Base-by-base conservation (phyloP, 2,797 vertebrate species). In the Botia kubotai region DNA sequence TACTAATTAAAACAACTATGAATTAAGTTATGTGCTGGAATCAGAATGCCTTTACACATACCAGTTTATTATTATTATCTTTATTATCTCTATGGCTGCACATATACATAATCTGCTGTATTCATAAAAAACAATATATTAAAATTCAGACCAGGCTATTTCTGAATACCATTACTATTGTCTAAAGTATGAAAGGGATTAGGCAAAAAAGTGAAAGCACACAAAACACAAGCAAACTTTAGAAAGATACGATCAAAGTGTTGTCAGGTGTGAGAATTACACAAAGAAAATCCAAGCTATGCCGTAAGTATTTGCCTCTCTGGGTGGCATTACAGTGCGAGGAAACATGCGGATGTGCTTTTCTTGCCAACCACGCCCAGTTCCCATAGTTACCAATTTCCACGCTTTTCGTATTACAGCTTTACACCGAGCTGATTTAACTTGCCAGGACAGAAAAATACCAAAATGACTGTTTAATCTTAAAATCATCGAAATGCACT, bases 321-420 rank as follows among this genome's bases (percentile, higher is more conserved):
- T 7, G 65, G 26, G 71, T 55, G n/a, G 71, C 77, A 81, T 21
- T 70, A 69, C 46, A 60, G 19, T 17, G 69, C 36, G 60, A 79
- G 55, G 23, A 79, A 79, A 78, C 63, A 87, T 87, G 84, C 82
- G 81, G 82, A 75, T 84, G 79, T 83, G 69, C 74, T 65, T 68
- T 58, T 71, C 58, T 79, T 77, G 65, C 76, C 82, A 67, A 72
- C 85, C 85, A 86, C 86, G 86, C 87, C 87, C 84, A 83, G 68
- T 72, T 74, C 84, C 53, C 62, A 72, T 68, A 58, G 75, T 36
- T 78, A 58, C 46, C 46, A 52, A 69, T 48, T 33, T 46, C 48
- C 57, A 21, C 70, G 62, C 33, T 43, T 66, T 67, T 46, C 16
- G 67, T 21, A 79, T 55, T 29, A 66, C 63, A 17, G 10, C 14